Base-by-base conservation (phyloP, 2,113 vertebrate species). In the Pluvialis apricaria region DNA sequence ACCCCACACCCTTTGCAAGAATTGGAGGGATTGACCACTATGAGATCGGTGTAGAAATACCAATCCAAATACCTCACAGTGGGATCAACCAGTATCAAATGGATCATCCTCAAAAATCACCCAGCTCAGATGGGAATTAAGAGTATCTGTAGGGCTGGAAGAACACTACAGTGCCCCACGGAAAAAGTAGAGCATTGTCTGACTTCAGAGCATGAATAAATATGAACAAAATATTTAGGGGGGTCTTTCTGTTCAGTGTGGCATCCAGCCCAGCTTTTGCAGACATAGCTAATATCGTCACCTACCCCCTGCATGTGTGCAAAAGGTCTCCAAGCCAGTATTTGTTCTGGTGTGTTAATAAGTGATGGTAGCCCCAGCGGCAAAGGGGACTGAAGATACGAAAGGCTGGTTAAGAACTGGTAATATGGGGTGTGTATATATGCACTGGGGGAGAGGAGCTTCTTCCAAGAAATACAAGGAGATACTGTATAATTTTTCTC, bases 391-490 rank as follows among this genome's bases (percentile, higher is more conserved):
- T 45, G 81, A 49, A 58, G 47, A 32, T 80, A 60, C 62, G 86
- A 88, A 95, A 77, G 94, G 32, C 71, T 97, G 82, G 82, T 93
- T 96, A 90, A 94, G 78, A 64, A 73, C 77, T 82, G 77, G 71
- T 87, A 54, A 60, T 85, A 26, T 5, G 32, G 75, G 88, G 44
- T 45, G 25, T 65, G 25, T 52, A 18, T 45, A 31, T 51, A 38
- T 84, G 78, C 76, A 42, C 51, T 45, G 47, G 36, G 72, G 81
- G 86, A 91, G 66, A 84, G 94, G 85, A 96, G 94, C 51, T 54
- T 92, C 83, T 81, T 82, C 52, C 72, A 96, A 96, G 95, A 95
- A 98, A 87, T 75, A 92, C 90, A 97, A 85, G 92, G 95, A 97
- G 90, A 88, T 94, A 78, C 62, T 90, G 77, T 95, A 55, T 95